A percentile compares a stretch with the other conserved stretches of the same genome.
These are phyloP conservation scores for Muraenolepis orangiensis DNA, from an alignment of 2,797 vertebrate genomes.

Conservation along the genomic window DNA sequence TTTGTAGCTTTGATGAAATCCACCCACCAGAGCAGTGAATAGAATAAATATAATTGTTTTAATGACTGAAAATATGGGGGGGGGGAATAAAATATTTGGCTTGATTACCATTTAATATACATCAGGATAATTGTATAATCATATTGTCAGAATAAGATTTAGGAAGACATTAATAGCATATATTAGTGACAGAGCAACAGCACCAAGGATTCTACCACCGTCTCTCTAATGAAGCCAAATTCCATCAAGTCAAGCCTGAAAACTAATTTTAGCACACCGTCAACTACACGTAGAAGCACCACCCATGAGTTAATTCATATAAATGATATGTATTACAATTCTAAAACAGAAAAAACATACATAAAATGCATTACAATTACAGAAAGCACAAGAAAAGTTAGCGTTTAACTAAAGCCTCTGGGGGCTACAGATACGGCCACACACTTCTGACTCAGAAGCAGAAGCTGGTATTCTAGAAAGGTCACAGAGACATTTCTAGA, in stretches of 20 bases:
- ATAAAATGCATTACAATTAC: neutral
- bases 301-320: neutral
- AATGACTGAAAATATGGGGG: too few species aligned
- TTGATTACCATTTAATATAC: too few species aligned
- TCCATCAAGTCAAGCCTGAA: neutral
- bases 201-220: neutral
- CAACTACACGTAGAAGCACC: neutral
- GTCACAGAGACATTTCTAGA: neutral
- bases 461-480: too few species aligned
- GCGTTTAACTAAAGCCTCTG: too few species aligned
- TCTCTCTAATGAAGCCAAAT: neutral
- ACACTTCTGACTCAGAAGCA: neutral
- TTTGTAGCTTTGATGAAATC: too few species aligned
- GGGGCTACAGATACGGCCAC: too few species aligned
- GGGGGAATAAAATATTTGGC: too few species aligned
- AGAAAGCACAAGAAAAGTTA: neutral
- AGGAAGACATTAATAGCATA: neutral
- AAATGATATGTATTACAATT: neutral
- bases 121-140: too few species aligned
- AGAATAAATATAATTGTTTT: too few species aligned
- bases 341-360: neutral
- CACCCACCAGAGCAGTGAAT: too few species aligned
- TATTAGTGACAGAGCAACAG: neutral
- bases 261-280: neutral
- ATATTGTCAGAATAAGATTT: neutral